Evolutionary conservation across 1,140 invertebrate species (phyloP), one percentile per base, ranked within the genome.

Genomic region (Frieseomelitta varia): DNA sequence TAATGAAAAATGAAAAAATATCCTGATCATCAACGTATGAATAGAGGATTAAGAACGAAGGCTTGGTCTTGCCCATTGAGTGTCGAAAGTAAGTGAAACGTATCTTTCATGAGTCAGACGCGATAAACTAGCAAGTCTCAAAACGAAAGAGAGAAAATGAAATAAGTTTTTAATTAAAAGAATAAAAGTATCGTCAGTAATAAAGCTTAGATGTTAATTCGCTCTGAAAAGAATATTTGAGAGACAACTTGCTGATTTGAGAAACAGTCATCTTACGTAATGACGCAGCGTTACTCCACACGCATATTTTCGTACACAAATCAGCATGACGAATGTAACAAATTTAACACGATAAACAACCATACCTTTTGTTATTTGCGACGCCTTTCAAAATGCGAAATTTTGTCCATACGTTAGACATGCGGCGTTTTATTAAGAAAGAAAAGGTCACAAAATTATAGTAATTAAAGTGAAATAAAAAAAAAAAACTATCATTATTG

Each of bases 291-390:
- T 63, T 63, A 27, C n/a, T 72, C 27, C 47, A 39, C 79, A 51
- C 73, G 53, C 47, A 56, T 82, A 82, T 82, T 82, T 76, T 77
- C 65, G 73, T 82, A 56, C 73, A 68, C 73, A 72, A 82, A 82
- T 67, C 51, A 27, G 69, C 63, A 74, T 81, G 79, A 81, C 81
- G 73, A 67, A 34, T 19, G 34, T 76, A 76, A 68, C 80, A 77
- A 82, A 82, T 82, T 77, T 82, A 81, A 81, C 80, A 67, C 51
- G 72, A 81, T 81, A 82, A 76, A 77, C 61, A 77, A 77, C 53
- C 19, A 34, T n/a, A 47, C 27, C 65, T 65, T 63, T 71, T 75
- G 53, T 74, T 74, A 81, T 63, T 74, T 74, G 47, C 27, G 0
- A 73, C 14, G 47, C n/a, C 47, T 47, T 74, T 65, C 17, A 15